A percentile compares a stretch with the other conserved stretches of the same genome.
phyloP scores from a whole-genome alignment of 2,888 invertebrate species.

The Stomorhina lunata region DNA sequence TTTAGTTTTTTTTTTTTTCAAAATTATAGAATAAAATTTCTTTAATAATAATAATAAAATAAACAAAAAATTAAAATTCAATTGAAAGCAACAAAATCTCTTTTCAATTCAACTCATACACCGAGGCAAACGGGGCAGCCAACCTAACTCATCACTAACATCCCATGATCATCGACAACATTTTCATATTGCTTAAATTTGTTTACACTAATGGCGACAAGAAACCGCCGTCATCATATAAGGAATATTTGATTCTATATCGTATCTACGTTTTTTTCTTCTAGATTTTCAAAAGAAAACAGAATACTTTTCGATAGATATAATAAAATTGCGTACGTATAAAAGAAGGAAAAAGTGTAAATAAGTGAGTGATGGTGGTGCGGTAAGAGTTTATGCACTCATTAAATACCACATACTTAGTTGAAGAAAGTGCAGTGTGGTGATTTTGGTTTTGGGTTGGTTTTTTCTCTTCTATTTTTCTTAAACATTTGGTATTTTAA shows the following conservation, averaged over 20 bases:
- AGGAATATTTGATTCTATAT: constrained; percentile 65
- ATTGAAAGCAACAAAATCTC: constrained; percentile 57
- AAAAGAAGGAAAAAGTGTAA: no score
- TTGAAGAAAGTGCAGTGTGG: constrained; percentile 65
- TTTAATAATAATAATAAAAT: constrained; percentile 36
- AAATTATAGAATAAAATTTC: constrained; percentile 3
- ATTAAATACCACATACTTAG: constrained; percentile 68
- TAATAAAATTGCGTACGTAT: constrained; percentile 25
- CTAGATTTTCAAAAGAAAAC: not conserved
- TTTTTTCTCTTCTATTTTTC: constrained; percentile 9
- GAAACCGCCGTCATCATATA: constrained; percentile 68
- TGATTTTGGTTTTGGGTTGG: no score
- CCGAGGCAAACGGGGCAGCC: no score
- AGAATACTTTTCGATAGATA: constrained; percentile 41
- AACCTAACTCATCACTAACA: not conserved
- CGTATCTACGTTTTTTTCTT: constrained; percentile 8
- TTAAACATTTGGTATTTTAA: constrained; percentile 68
- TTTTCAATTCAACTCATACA: constrained; percentile 14
- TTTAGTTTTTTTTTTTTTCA: no score
- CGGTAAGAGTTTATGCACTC: constrained; percentile 57
- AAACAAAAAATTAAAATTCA: constrained; percentile 56
- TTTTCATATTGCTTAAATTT: constrained; percentile 64
- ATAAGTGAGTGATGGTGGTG: constrained; percentile 32
- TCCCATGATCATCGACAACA: constrained; percentile 18
- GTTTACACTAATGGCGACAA: constrained; percentile 69